Percentiles rank a stretch among this genome's conserved stretches.
Conservation (phyloP, 2,113 vertebrate genomes). For the Brachyhypopomus gauderio region DNA sequence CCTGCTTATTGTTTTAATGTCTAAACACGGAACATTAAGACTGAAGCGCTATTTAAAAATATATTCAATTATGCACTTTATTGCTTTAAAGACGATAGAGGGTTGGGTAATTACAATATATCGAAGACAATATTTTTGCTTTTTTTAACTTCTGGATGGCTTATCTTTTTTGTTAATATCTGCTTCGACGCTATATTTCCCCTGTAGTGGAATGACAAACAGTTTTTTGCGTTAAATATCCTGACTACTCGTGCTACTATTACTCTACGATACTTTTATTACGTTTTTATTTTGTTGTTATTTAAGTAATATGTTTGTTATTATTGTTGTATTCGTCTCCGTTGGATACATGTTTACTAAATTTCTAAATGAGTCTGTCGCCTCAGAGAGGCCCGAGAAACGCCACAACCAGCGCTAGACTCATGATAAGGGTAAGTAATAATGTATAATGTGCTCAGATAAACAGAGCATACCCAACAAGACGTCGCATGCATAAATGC, state of each 20-base stretch:
- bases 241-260: neutral
- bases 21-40: no score
- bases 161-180: no score
- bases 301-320: neutral
- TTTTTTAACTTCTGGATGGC: neutral
- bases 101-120: no score
- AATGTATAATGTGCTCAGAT: neutral
- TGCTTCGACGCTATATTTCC: neutral
- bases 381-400: neutral
- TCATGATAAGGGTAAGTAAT: neutral
- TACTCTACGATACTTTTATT: neutral
- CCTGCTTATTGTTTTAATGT: no score
- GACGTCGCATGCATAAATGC: neutral
- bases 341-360: neutral
- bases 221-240: neutral
- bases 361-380: neutral
- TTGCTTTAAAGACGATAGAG: no score
- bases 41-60: no score
- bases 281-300: neutral
- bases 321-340: neutral
- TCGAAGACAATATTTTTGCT: neutral
- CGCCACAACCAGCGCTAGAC: neutral
- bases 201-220: neutral
- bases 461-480: neutral
- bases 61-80: no score